Percentiles rank a stretch among this genome's conserved stretches.
Conservation (phyloP, 2,888 invertebrate species). For the Habrosyne pyritoides region DNA sequence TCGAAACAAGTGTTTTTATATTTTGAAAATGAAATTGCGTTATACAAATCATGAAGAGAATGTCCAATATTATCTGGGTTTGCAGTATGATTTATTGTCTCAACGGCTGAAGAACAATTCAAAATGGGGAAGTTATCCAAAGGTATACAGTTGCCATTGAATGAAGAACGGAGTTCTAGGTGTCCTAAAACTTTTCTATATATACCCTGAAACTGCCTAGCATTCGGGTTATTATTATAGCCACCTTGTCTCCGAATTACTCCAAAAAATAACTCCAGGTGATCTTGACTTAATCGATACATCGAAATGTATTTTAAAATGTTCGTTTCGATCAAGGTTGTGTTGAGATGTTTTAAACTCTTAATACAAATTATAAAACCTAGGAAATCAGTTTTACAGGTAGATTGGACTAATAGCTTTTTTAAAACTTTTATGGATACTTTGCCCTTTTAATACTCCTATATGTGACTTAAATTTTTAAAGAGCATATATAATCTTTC, state of each 20-base stretch:
- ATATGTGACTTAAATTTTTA: conserved; percentile 5
- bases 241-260: conserved; percentile 24
- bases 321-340: conserved; percentile 13
- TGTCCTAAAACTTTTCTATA: conserved; percentile 21
- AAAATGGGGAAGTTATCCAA: conserved; percentile 13
- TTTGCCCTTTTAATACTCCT: no score
- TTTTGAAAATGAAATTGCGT: no score
- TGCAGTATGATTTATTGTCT: not conserved
- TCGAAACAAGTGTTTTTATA: not conserved
- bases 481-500: conserved; percentile 10
- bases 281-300: conserved; percentile 21
- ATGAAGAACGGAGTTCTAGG: conserved; percentile 17
- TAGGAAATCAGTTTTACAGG: conserved; percentile 17
- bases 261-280: conserved; percentile 23
- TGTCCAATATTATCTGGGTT: no score
- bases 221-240: conserved; percentile 27
- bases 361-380: conserved; percentile 22
- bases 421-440: no score
- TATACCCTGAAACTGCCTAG: conserved; percentile 19
- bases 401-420: no score
- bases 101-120: not conserved
- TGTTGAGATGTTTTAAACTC: conserved; percentile 18
- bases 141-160: conserved; percentile 23
- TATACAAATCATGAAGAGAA: no score
- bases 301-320: conserved; percentile 14